phyloP scores from a whole-genome alignment of 2,113 vertebrate genomes.

The Coptodon bakossiorum region DNA sequence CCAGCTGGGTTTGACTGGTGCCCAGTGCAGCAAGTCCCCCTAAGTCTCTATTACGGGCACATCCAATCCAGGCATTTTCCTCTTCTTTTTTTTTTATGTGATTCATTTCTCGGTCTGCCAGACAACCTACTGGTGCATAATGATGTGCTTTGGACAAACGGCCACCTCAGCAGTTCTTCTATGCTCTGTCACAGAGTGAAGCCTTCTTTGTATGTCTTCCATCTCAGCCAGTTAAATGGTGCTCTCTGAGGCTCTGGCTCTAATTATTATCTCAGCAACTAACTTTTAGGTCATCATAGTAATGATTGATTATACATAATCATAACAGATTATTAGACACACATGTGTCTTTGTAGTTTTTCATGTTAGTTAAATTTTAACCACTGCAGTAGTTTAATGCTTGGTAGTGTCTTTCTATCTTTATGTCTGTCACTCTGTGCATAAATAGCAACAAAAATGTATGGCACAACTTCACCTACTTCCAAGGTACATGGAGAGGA shows the following conservation, averaged over 20 bases:
- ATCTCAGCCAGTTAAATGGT: neutral
- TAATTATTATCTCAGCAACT: neutral
- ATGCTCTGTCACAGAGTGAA: slow-evolving; percentile 18
- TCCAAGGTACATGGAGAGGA: neutral
- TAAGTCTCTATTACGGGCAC: slow-evolving; percentile 26
- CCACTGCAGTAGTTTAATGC: neutral
- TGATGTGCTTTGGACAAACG: slow-evolving; percentile 39
- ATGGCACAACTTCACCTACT: neutral
- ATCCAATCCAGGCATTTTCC: slow-evolving; percentile 6
- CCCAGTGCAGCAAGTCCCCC: neutral
- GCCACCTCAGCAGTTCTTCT: slow-evolving; percentile 43
- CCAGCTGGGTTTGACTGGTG: slow-evolving; percentile 42
- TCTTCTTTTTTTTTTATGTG: neutral
- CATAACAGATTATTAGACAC: neutral
- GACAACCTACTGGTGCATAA: slow-evolving; percentile 25
- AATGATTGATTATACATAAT: slow-evolving; percentile 7
- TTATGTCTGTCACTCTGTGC: neutral
- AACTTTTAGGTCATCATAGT: neutral
- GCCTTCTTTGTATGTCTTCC: slow-evolving; percentile 12
- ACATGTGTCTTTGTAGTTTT: neutral
- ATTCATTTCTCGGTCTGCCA: slow-evolving; percentile 29
- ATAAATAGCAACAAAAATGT: neutral
- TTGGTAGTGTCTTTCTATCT: neutral
- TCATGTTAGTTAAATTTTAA: neutral
- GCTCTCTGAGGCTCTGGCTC: neutral